Base-by-base conservation (phyloP, 2,888 invertebrate species). In the Bimastos eiseni region DNA sequence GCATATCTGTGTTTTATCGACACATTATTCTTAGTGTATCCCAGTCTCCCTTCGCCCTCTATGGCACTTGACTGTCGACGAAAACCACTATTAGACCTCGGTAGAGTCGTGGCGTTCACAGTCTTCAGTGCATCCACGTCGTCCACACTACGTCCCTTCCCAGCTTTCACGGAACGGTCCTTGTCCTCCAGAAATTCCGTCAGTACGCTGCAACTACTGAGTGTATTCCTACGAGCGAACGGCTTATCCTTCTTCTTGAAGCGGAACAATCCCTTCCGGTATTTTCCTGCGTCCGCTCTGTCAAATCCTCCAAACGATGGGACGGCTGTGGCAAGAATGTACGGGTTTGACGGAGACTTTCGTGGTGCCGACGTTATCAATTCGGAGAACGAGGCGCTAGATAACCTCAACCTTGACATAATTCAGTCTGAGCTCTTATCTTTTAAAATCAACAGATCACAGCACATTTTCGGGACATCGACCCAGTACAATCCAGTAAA, bases 181-280 rank as follows among this genome's bases (percentile, higher is more conserved):
- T 33, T 86, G 1, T 86, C 86, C 13, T 86, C 86, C n/a, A 86
- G 24, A 19, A 86, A 37, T 86, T 86, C 86, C n/a, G 34, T 86
- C 86, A 86, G 86, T 1, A 86, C 86, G 36, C 15, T 86, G 17
- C 86, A 86, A 24, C 86, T 37, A 24, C 86, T 86, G 21, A 86
- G 34, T 19, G 86, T 86, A 86, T 86, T 86, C 36, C 86, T 34
- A 0, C 86, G 86, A 86, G n/a, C 86, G 17, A 86, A 86, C 34
- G 34, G n/a, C 15, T 86, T 86, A 8, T 86, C 86, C 86, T 86
- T 86, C 17, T 86, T 86, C 86, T 37, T 86, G 86, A 86, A 86
- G 6, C 86, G 86, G n/a, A 86, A 86, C 86, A 86, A 17, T 21
- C 86, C 86, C 86, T 86, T 86, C 6, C 36, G 36, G n/a, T 86